phyloP scores from a whole-genome alignment of 2,888 invertebrate genomes.

The Didymodactylos carnosus region DNA sequence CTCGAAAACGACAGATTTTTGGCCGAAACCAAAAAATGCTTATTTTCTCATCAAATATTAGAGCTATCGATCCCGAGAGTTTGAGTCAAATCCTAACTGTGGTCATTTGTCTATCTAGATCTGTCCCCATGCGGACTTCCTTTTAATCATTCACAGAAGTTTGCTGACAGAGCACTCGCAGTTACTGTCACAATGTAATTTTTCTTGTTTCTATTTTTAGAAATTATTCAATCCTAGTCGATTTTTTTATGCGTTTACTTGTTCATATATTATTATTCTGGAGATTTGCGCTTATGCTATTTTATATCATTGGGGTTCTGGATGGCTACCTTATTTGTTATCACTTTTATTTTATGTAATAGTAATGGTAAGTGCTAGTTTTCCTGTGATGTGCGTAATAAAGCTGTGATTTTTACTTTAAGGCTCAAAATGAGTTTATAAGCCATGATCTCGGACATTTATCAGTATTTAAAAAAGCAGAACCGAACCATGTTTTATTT shows the following conservation, averaged over 20 bases:
- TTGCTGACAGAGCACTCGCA: background rate
- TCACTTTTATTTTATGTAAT: slow-evolving; percentile 22
- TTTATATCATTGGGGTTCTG: slow-evolving; percentile 24
- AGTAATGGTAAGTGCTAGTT: slow-evolving; percentile 23
- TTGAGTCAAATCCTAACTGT: too few species aligned
- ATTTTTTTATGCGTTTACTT: slow-evolving; percentile 22
- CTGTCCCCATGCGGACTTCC: too few species aligned
- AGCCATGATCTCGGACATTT: slow-evolving; percentile 35
- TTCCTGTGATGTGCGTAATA: too few species aligned
- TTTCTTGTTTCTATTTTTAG: slow-evolving; percentile 18
- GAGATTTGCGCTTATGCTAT: slow-evolving; percentile 25
- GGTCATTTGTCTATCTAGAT: too few species aligned
- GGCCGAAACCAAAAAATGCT: too few species aligned
- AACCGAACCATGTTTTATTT: slow-evolving; percentile 25
- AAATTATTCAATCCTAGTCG: slow-evolving; percentile 25
- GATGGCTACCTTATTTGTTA: slow-evolving; percentile 23
- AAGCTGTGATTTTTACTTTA: slow-evolving; percentile 10
- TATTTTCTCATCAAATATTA: too few species aligned
- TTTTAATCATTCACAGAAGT: background rate
- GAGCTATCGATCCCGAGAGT: too few species aligned
- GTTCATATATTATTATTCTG: slow-evolving; percentile 25
- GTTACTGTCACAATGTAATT: too few species aligned
- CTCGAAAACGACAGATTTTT: too few species aligned
- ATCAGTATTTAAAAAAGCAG: slow-evolving; percentile 27
- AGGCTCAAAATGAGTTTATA: slow-evolving; percentile 31